Percentiles rank a stretch among this genome's conserved stretches.
Evolutionary conservation across 2,113 vertebrate genomes (phyloP).

Genomic region (Noturus placidus): DNA sequence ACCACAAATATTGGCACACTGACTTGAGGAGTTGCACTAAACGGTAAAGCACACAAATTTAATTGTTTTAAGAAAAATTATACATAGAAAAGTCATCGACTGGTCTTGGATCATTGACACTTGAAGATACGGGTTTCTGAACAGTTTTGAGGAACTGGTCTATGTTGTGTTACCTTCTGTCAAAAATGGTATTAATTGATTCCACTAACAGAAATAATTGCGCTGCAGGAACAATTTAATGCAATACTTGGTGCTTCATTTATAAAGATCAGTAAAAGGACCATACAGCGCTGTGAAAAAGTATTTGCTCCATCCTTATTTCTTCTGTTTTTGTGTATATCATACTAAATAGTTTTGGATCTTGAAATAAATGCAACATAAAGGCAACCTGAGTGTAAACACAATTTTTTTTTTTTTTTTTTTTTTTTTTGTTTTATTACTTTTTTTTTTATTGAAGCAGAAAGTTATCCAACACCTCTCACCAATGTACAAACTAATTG

Average conservation of each 20-base stretch:
- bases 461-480: no score
- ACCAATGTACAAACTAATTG: no score
- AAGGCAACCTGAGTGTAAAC: no score
- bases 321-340: no score
- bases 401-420: no score
- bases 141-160: neutral
- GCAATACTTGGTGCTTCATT: neutral
- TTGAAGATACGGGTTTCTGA: neutral
- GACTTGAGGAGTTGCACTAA: constrained; percentile 64
- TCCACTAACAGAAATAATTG: neutral
- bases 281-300: neutral
- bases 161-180: neutral
- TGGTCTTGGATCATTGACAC: neutral
- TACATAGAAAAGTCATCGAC: neutral
- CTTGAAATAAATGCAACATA: no score
- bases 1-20: constrained; percentile 82
- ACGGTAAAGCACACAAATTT: constrained; percentile 59
- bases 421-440: no score
- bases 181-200: neutral
- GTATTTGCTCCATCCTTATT: no score
- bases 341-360: no score
- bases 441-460: no score
- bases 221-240: neutral
- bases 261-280: neutral
- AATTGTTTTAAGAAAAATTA: neutral